Conservation (phyloP, 1,140 invertebrate species). For the Pteromalus puparum region DNA sequence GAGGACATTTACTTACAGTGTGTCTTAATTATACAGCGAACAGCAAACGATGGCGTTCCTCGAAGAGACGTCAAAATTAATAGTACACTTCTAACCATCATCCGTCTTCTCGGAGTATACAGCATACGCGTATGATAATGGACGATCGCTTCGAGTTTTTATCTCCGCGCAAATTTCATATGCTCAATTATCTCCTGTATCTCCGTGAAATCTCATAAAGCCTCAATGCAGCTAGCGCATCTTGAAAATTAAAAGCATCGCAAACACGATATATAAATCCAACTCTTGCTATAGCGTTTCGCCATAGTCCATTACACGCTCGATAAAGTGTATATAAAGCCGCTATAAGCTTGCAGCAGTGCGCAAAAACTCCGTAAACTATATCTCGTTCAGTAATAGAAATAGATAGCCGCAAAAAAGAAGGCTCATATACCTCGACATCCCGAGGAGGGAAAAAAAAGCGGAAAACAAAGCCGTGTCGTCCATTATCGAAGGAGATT, state of each 20-base stretch:
- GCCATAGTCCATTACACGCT: neutral
- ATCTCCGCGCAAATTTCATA: neutral
- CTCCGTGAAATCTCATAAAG: neutral
- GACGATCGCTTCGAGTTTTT: neutral
- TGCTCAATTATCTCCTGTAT: neutral
- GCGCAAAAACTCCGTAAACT: neutral
- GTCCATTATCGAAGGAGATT: neutral
- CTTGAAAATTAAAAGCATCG: conserved; percentile 10
- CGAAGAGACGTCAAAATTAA: neutral
- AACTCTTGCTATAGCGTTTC: neutral
- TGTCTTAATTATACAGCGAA: neutral
- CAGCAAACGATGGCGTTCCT: neutral
- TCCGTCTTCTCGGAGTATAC: neutral
- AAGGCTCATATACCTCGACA: too few species aligned
- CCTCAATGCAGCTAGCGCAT: neutral
- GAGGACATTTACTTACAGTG: neutral
- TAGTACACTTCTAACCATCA: neutral
- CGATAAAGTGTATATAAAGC: neutral
- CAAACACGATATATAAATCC: neutral
- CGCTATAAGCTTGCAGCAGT: neutral
- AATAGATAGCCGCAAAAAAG: neutral
- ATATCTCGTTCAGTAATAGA: neutral
- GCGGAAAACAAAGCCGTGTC: neutral
- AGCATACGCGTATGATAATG: neutral
- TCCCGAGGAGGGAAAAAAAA: neutral